Base-by-base conservation (phyloP, 1,140 invertebrate genomes). In the Lordiphosa mommai region DNA sequence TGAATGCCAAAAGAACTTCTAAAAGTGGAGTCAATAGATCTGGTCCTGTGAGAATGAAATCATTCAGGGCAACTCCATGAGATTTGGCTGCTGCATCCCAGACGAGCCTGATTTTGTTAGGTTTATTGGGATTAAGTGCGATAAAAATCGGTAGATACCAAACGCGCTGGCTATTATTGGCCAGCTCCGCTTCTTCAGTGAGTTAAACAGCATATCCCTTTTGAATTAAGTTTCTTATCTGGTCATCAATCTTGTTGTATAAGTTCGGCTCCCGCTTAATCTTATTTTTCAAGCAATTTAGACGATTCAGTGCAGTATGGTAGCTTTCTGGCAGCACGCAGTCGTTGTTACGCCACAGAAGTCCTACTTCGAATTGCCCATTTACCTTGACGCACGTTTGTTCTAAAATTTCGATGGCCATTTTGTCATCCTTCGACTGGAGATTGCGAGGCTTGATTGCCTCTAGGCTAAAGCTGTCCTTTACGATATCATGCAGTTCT, bases 81-180 rank as follows among this genome's bases (percentile, higher is more conserved):
- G 20, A 36, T 51, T 36, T 12, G 14, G 34, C 34, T n/a, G n/a
- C n/a, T n/a, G n/a, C n/a, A n/a, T n/a, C n/a, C n/a, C n/a, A n/a
- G n/a, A n/a, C n/a, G n/a, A n/a, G n/a, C n/a, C n/a, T n/a, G n/a
- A n/a, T n/a, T 17, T n/a, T 34, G 9, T 37, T 16, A n/a, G 47
- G 47, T 17, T 51, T 51, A n/a, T 51, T 8, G 8, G 48, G 48
- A 13, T 51, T 51, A 4, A 32, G 23, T 23, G 23, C 36, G 2
- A 20, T 51, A 23, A 51, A 51, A 6, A 36, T 51, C 2, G 48
- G 48, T 9, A 51, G 10, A 36, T 51, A 51, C 48, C 34, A 51
- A 23, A 14, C 4, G 3, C 20, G 20, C 20, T 23, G 20, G 20
- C 6, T 23, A 23, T 6, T 23, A 23, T 23, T 23, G 20, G 4